Base-by-base conservation (phyloP, 2,113 vertebrate species). In the Gambusia affinis region DNA sequence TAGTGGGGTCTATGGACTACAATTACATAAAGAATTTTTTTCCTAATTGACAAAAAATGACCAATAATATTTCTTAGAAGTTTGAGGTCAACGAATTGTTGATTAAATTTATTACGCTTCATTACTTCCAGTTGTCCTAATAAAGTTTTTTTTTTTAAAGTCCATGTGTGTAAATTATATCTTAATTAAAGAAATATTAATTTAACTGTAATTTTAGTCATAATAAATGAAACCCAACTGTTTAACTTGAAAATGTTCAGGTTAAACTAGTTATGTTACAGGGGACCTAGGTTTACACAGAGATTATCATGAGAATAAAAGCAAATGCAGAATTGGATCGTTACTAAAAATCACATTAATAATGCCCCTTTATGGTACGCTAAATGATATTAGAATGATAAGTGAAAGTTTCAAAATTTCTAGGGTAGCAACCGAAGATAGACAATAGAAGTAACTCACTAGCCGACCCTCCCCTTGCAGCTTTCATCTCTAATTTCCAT, bases 401-500 rank as follows among this genome's bases (percentile, higher is more conserved):
- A 62, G 72, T 65, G 57, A 73, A 74, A 67, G 69, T 76, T 79
- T 85, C 68, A 64, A 57, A 44, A 70, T 83, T 81, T 75, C 69
- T 51, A 54, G 69, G 79, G 81, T 33, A 72, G 76, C 80, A 73
- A 29, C 60, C 70, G 85, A 76, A 76, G 65, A 83, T 73, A 78
- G 57, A 69, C 75, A 57, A 79, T 67, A 72, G 75, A 37, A 28
- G 27, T 65, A 68, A 71, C 86, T 77, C 74, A 31, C 87, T 89
- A 86, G 79, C 87, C 85, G 19, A 72, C 67, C 83, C 80, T 87
- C 78, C 75, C 67, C 83, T 82, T 88, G 81, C 42, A 19, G 85
- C 80, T 87, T 92, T 87, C 81, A 83, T 80, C 78, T 86, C 79
- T 91, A 51, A 83, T 93, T 94, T 93, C 84, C 91, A 69, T 84